Evolutionary conservation across 2,113 vertebrate genomes (phyloP).

Genomic region (Paramormyrops kingsleyae): DNA sequence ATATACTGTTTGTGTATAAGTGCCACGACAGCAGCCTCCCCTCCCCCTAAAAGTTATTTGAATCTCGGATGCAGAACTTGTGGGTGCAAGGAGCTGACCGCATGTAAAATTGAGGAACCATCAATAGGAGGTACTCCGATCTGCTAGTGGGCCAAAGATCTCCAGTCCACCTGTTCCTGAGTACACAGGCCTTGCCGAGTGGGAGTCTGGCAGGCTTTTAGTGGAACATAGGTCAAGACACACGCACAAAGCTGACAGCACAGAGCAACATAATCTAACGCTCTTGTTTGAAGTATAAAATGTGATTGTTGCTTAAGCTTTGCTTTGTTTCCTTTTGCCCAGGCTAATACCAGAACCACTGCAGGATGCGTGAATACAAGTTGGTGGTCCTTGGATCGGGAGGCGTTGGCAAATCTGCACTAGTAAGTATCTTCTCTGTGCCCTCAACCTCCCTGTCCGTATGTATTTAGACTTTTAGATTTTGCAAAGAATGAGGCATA

Average conservation of each 20-base stretch:
- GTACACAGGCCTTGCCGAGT: background rate
- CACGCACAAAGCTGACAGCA: background rate
- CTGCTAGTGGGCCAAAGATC: background rate
- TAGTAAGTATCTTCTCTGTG: conserved; percentile 59
- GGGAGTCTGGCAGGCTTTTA: background rate
- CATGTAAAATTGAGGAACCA: background rate
- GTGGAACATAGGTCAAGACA: background rate
- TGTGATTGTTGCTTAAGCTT: background rate
- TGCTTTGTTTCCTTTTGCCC: background rate
- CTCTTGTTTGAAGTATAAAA: background rate
- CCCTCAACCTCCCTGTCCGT: background rate
- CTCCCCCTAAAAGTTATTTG: background rate
- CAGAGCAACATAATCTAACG: background rate
- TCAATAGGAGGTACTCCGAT: background rate
- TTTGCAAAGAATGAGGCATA: background rate
- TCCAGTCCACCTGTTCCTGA: background rate
- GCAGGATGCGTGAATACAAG: conserved; percentile 83
- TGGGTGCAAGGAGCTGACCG: background rate
- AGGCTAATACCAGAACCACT: conserved; percentile 41
- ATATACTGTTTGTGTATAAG: too few relatives aligned
- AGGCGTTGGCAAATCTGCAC: conserved; percentile 76
- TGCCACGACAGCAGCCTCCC: too few relatives aligned
- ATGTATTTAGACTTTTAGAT: background rate
- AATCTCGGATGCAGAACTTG: background rate
- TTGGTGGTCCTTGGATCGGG: conserved; percentile 80